These are phyloP conservation scores for Epinephelus lanceolatus DNA, from an alignment of 2,113 vertebrate species.

Conservation along the genomic window DNA sequence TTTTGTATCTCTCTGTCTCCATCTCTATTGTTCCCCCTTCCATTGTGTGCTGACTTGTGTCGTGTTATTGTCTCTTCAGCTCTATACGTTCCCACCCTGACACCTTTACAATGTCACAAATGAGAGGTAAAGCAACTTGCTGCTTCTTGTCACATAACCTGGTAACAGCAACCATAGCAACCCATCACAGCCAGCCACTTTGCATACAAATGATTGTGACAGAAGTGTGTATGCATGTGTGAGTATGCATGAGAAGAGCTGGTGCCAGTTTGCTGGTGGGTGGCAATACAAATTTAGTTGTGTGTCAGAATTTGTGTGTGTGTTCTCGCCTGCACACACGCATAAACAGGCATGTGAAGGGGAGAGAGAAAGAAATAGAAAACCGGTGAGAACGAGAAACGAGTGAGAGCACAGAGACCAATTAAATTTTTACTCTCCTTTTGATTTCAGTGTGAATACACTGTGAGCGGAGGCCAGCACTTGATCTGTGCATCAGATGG, in stretches of 20 bases:
- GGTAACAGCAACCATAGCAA: constrained; percentile 81
- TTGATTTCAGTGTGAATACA: constrained; percentile 66
- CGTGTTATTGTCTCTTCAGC: constrained; percentile 29
- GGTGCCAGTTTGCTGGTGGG: constrained; percentile 75
- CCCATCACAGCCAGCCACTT: constrained; percentile 64
- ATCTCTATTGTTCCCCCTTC: not conserved
- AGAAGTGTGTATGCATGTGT: constrained; percentile 68
- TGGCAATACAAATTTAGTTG: constrained; percentile 62
- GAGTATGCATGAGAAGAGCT: constrained; percentile 66
- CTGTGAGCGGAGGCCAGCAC: constrained; percentile 37
- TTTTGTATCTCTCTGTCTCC: not conserved
- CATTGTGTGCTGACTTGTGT: constrained; percentile 5
- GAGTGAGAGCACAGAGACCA: constrained; percentile 66
- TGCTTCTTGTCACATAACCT: constrained; percentile 73
- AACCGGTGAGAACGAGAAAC: constrained; percentile 44
- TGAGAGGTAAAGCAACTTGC: constrained; percentile 60
- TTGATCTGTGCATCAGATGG: constrained; percentile 66
- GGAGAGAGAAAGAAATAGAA: constrained; percentile 7
- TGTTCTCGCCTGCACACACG: constrained; percentile 3
- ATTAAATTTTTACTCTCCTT: constrained; percentile 67
- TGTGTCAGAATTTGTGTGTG: constrained; percentile 18
- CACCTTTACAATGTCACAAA: constrained; percentile 56
- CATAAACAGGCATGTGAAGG: constrained; percentile 8
- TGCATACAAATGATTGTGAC: constrained; percentile 78
- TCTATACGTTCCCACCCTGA: constrained; percentile 26